Evolutionary conservation across 2,888 invertebrate species (phyloP).

Genomic region (Patella ulyssiponensis): DNA sequence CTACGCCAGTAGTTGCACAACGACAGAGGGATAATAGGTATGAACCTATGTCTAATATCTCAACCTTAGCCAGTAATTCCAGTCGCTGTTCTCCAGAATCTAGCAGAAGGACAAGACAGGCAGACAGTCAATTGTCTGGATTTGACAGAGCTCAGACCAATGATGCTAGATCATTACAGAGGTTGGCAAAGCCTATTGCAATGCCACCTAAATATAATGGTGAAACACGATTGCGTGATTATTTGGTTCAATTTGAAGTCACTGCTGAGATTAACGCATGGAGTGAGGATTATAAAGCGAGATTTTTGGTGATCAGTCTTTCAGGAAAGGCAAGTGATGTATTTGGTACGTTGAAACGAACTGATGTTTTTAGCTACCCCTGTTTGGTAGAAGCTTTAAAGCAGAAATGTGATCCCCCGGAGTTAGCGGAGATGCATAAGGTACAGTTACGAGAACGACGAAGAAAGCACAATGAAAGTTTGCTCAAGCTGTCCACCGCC

Average conservation of each 20-base stretch:
- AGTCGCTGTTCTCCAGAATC: no score
- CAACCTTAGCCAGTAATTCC: no score
- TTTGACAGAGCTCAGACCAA: background rate
- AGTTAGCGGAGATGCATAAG: background rate
- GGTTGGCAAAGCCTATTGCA: no score
- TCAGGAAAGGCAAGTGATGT: background rate
- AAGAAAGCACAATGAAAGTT: background rate
- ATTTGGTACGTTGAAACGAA: background rate
- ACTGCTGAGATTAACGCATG: no score
- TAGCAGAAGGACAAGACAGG: no score
- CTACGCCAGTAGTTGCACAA: no score
- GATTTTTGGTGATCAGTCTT: background rate
- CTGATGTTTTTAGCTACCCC: background rate
- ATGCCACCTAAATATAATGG: no score
- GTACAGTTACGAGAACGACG: background rate
- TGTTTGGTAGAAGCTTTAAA: background rate
- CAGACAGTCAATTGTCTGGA: background rate
- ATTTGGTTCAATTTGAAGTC: no score
- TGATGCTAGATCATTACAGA: no score
- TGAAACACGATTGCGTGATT: no score
- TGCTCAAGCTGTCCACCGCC: background rate
- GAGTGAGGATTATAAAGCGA: constrained; percentile 13
- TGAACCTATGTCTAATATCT: no score
- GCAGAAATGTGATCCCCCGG: background rate
- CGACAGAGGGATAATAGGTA: no score